Evolutionary conservation across 2,113 vertebrate species (phyloP), one percentile per base, ranked within the genome.

Genomic region (Arvicanthis niloticus): DNA sequence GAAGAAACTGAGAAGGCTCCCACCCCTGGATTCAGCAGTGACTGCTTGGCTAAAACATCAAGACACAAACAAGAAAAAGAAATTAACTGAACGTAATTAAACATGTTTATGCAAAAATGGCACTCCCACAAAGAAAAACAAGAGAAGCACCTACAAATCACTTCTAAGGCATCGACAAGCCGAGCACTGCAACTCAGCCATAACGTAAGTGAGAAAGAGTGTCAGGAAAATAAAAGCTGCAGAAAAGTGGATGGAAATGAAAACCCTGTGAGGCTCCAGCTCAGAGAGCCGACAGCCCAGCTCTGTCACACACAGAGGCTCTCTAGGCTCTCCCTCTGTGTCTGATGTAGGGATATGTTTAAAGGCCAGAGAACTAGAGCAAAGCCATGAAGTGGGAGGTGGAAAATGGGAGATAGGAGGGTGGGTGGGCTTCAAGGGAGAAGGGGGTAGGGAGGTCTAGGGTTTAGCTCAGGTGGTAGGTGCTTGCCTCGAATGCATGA

Each of bases 31-130:
- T 84, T 77, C 87, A 40, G 45, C 67, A 88, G 51, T 3, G 5
- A 45, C 87, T 91, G 91, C 58, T 96, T 92, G 19, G 62, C n/a
- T 84, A 89, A 10, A 91, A 40, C 72, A 81, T 84, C 56, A 81
- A 91, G 65, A 72, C 91, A 95, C 15, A 91, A 26, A 12, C 15
- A 34, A 81, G 34, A 56, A 91, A 60, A 72, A 87, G 76, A 85
- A 40, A 34, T 85, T 31, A 94, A 48, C 2, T 29, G 34, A 17
- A 88, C 40, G 77, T 96, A 34, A 70, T 75, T 42, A n/a, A 82
- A 67, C 56, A 78, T 11, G 45, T 70, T 26, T 78, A 8, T 73
- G 34, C 56, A 34, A 26, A 58, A 78, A 87, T 13, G 48, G 53
- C n/a, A 82, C 60, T 42, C 22, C 37, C 37, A 65, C 65, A 95